Evolutionary conservation across 2,888 invertebrate species (phyloP).

Genomic region (Megamerina dolium): DNA sequence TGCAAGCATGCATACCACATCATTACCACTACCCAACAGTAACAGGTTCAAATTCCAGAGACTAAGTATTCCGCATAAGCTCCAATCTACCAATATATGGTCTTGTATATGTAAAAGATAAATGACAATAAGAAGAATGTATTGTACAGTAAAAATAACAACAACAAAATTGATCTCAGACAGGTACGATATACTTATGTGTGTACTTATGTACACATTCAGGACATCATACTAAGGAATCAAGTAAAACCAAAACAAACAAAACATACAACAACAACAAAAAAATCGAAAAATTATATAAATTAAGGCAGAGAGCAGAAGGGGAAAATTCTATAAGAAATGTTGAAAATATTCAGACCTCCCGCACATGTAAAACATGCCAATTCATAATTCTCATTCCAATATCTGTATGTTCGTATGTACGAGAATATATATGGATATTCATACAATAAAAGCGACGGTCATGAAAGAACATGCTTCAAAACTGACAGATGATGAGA

Average conservation of each 20-base stretch:
- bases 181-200: neutral
- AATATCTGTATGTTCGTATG: constrained; percentile 20
- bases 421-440: constrained; percentile 10
- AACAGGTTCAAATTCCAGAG: constrained; percentile 26
- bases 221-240: neutral
- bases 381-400: constrained; percentile 39
- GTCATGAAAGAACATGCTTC: neutral
- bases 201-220: too few relatives aligned
- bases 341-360: constrained; percentile 26
- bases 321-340: too few relatives aligned
- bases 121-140: constrained; percentile 1
- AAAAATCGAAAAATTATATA: too few relatives aligned
- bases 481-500: constrained; percentile 19
- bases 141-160: neutral
- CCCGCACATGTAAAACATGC: constrained; percentile 43
- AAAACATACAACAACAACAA: too few relatives aligned
- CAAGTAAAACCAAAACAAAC: neutral
- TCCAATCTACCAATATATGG: too few relatives aligned
- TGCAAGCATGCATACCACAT: neutral
- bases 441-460: neutral
- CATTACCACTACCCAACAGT: neutral
- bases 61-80: too few relatives aligned
- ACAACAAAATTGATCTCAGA: neutral
- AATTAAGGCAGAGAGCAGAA: too few relatives aligned
- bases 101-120: neutral